Evolutionary conservation across 2,113 vertebrate genomes (phyloP).

Genomic region (Eupsittula cactorum): DNA sequence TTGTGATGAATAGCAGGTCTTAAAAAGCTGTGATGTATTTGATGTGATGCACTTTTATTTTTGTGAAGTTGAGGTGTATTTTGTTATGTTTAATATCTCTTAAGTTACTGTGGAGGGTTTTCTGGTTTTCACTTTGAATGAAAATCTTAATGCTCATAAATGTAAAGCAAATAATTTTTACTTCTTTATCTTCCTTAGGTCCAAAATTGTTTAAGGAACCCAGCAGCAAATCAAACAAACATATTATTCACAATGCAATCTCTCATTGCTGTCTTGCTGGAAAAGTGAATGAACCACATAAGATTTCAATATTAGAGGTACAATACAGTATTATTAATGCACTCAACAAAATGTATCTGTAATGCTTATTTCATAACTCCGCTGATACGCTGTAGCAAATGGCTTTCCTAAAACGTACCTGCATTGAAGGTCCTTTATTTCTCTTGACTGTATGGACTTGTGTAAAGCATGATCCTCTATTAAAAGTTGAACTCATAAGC

Average conservation of each 20-base stretch:
- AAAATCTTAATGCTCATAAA: not conserved
- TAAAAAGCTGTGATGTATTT: not conserved
- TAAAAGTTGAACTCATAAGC: not conserved
- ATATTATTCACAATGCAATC: constrained; percentile 93
- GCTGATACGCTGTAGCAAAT: not conserved
- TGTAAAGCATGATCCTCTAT: accelerated
- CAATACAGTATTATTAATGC: not conserved
- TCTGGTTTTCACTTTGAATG: not conserved
- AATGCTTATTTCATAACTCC: not conserved
- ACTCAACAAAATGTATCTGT: not conserved
- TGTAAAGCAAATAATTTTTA: not conserved
- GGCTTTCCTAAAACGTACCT: not conserved
- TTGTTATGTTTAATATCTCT: not conserved
- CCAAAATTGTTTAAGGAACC: constrained; percentile 96
- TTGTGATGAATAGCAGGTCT: not conserved
- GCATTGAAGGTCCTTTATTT: not conserved
- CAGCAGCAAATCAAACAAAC: constrained; percentile 95
- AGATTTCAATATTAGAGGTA: constrained; percentile 91
- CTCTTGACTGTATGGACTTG: accelerated
- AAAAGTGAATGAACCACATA: constrained; percentile 92
- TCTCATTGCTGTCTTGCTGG: constrained; percentile 96
- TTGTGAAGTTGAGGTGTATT: not conserved
- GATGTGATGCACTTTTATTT: not conserved
- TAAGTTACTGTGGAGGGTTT: not conserved
- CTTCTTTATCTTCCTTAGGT: constrained; percentile 69